Conservation (phyloP, 2,888 invertebrate species). For the Callyntrura guangdongensis region DNA sequence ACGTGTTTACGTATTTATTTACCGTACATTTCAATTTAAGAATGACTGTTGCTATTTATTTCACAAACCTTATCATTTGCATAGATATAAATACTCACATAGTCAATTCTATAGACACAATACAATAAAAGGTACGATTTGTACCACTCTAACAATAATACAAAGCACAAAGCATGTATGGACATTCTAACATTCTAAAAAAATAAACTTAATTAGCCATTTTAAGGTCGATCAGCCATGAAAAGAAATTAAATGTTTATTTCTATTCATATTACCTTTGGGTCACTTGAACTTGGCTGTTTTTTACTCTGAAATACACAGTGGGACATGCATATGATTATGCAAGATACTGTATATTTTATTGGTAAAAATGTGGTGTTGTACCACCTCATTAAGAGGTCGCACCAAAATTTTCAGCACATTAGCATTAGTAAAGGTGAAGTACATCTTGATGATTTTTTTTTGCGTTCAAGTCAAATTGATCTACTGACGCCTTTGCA, state of each 20-base stretch:
- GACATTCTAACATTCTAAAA: neutral
- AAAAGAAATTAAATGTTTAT: neutral
- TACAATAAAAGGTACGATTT: neutral
- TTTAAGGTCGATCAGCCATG: constrained; percentile 31
- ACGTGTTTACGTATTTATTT: neutral
- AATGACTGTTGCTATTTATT: neutral
- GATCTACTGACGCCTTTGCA: no score
- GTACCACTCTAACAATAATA: neutral
- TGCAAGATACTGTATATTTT: neutral
- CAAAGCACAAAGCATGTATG: neutral
- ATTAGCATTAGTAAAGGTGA: no score
- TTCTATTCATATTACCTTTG: no score
- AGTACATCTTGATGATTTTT: no score
- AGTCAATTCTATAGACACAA: constrained; percentile 15
- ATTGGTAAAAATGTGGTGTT: neutral
- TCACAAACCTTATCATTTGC: neutral
- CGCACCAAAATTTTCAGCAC: no score
- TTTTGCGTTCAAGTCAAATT: no score
- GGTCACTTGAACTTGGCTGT: no score
- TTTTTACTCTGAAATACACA: neutral
- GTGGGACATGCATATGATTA: neutral
- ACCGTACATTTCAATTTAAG: neutral
- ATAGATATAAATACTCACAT: neutral
- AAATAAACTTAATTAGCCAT: constrained; percentile 40
- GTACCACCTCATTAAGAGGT: no score